Conservation (phyloP, 2,113 vertebrate genomes). For the Crotalus horridus region DNA sequence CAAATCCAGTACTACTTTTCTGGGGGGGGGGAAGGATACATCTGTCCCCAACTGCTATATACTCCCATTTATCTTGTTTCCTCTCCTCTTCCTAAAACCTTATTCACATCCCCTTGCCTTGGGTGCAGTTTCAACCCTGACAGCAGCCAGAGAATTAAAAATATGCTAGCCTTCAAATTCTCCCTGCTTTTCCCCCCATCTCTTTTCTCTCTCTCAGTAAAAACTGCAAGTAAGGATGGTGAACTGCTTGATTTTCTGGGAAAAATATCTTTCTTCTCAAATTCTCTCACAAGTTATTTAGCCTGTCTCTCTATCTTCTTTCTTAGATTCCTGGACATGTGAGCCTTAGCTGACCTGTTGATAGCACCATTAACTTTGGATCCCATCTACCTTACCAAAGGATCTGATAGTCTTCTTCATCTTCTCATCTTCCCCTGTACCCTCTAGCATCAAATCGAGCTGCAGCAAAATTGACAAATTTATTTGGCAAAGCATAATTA, state of each 20-base stretch:
- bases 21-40: conserved; percentile 25
- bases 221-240: neutral
- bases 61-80: conserved; percentile 60
- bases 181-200: neutral
- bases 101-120: conserved; percentile 41
- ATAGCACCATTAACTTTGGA: conserved; percentile 50
- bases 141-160: conserved; percentile 51
- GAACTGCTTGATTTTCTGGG: neutral
- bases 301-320: neutral
- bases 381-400: conserved; percentile 42
- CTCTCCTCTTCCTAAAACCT: conserved; percentile 39
- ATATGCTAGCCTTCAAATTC: conserved; percentile 40
- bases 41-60: conserved; percentile 26
- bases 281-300: neutral
- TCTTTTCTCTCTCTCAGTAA: neutral
- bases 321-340: conserved; percentile 31
- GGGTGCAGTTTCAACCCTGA: conserved; percentile 42
- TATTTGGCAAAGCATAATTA: conserved; percentile 64
- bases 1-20: neutral
- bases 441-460: conserved; percentile 69
- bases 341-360: conserved; percentile 33
- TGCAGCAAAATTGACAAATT: conserved; percentile 76
- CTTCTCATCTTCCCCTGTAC: conserved; percentile 24
- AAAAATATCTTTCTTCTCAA: neutral
- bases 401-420: conserved; percentile 34